Conservation (phyloP, 2,888 invertebrate species). For the Thalpophila matura region DNA sequence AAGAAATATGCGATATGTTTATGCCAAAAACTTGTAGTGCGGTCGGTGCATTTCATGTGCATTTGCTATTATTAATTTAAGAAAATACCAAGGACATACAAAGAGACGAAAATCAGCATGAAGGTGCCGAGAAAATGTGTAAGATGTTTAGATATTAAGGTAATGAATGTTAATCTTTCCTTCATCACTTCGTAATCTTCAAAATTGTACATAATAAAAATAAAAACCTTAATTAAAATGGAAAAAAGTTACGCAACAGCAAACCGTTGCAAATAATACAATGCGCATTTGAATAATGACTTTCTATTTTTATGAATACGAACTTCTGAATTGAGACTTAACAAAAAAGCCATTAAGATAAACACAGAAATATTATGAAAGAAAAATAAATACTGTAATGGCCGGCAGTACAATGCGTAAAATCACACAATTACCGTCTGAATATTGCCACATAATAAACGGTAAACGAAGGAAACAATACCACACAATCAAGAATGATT, state of each 20-base stretch:
- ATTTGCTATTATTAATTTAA: conserved; percentile 44
- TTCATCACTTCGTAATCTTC: background rate
- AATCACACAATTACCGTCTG: conserved; percentile 17
- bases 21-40: conserved; percentile 51
- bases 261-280: conserved; percentile 14
- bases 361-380: conserved; percentile 12
- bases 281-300: conserved; percentile 28
- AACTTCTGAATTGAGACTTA: background rate
- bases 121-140: conserved; percentile 12
- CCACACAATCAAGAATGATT: conserved; percentile 10
- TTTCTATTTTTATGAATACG: conserved; percentile 32
- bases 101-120: conserved; percentile 2
- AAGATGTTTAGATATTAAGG: conserved; percentile 29
- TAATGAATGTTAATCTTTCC: background rate
- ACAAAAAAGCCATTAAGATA: background rate
- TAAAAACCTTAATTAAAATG: background rate
- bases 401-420: conserved; percentile 9
- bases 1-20: conserved; percentile 52
- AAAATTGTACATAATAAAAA: background rate
- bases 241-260: conserved; percentile 6
- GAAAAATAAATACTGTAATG: background rate
- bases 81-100: conserved; percentile 37
- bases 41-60: conserved; percentile 36
- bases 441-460: conserved; percentile 25
- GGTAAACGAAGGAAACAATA: conserved; percentile 12